phyloP scores from a whole-genome alignment of 1,140 invertebrate species.

The Aphidius gifuensis region DNA sequence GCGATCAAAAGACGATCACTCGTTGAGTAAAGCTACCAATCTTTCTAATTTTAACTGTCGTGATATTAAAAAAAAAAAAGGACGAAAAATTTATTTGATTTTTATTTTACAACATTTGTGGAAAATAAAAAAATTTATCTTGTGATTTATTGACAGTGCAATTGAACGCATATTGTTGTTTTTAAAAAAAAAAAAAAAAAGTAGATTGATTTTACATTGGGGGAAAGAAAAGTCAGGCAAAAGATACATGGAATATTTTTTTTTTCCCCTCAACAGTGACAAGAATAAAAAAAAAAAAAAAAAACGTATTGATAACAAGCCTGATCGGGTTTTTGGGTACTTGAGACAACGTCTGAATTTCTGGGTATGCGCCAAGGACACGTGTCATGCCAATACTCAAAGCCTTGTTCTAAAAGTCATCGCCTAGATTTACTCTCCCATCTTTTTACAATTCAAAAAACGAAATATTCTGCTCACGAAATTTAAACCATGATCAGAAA shows the following conservation, averaged over 20 bases:
- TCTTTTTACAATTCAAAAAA: neutral
- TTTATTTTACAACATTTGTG: slow-evolving; percentile 19
- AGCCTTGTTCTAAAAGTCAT: slow-evolving; percentile 8
- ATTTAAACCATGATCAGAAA: slow-evolving; percentile 8
- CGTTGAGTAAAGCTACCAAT: too few relatives aligned
- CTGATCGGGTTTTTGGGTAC: slow-evolving; percentile 23
- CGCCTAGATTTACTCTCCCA: neutral
- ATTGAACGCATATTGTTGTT: too few relatives aligned
- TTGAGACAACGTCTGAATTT: slow-evolving; percentile 17
- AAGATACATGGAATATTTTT: neutral
- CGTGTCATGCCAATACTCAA: slow-evolving; percentile 7
- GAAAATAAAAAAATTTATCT: too few relatives aligned
- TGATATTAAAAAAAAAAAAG: slow-evolving; percentile 6
- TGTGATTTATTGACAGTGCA: too few relatives aligned
- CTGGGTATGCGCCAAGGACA: slow-evolving; percentile 22
- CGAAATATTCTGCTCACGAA: slow-evolving; percentile 11
- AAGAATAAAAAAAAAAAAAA: slow-evolving; percentile 6
- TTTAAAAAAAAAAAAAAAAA: too few relatives aligned
- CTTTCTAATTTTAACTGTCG: too few relatives aligned
- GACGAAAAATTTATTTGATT: slow-evolving; percentile 22
- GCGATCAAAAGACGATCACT: too few relatives aligned
- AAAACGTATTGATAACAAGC: slow-evolving; percentile 22
- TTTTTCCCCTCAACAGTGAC: slow-evolving; percentile 2
- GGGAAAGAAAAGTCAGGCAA: too few relatives aligned
- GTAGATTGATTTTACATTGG: too few relatives aligned